Evolutionary conservation across 2,888 invertebrate species (phyloP), one percentile per base, ranked within the genome.

Genomic region (Philhelius pedissequus): DNA sequence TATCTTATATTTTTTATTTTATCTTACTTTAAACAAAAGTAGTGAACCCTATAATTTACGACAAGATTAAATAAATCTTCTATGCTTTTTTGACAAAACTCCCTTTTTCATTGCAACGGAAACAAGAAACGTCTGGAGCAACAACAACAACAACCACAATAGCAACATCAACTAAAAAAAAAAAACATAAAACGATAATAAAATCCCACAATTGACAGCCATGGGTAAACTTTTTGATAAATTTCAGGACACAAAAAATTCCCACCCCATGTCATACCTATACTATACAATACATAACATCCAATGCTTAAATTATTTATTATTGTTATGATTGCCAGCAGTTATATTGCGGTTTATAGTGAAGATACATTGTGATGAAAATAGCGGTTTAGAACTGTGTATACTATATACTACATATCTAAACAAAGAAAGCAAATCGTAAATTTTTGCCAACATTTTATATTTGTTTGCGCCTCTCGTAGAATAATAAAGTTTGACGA

Each of bases 281-380:
- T n/a, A n/a, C n/a, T n/a, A n/a, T n/a, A n/a, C n/a, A n/a, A n/a
- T n/a, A n/a, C n/a, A n/a, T n/a, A n/a, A n/a, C n/a, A n/a, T n/a
- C 9, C 22, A 22, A 45, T 62, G 20, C 8, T 35, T 48, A 58
- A 71, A 58, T 45, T 35, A 69, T 68, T 66, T 56, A 73, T 79
- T 25, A 83, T 83, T 74, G 69, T 83, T 83, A 83, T 83, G 83
- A 83, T 79, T 83, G 83, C 71, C 60, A 58, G 35, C 64, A 76
- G 70, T 66, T 50, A 40, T 64, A 64, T 64, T 60, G 50, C 40
- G 64, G 69, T 64, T 70, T 64, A 56, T 76, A 70, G 50, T 62
- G 50, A 35, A 52, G 35, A 56, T 62, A 48, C 48, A 58, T 66
- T 52, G 54, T 30, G 70, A 48, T 54, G 35, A 20, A 20, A 27